These are phyloP conservation scores for Cherax destructor DNA, from an alignment of 1,140 invertebrate genomes.

Conservation along the genomic window DNA sequence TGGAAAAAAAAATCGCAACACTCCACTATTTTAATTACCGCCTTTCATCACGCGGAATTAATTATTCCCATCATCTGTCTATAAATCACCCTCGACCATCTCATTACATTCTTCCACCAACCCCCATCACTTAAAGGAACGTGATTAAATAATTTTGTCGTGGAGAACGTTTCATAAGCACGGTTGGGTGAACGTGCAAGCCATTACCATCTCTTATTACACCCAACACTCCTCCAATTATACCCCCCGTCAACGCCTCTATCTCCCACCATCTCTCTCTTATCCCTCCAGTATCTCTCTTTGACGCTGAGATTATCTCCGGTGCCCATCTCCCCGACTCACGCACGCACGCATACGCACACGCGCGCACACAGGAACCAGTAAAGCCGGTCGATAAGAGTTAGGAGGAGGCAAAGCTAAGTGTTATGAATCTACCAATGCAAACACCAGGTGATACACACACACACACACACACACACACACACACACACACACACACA, in stretches of 20 bases:
- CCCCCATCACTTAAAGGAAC: constrained; percentile 10
- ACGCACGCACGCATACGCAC: too few species aligned
- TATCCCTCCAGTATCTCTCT: neutral
- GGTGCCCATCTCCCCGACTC: too few species aligned
- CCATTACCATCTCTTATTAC: constrained; percentile 15
- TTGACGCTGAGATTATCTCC: too few species aligned
- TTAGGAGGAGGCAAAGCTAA: too few species aligned
- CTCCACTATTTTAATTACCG: constrained; percentile 1
- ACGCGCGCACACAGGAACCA: too few species aligned
- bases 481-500: too few species aligned
- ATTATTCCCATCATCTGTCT: constrained; percentile 4
- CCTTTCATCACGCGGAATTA: constrained; percentile 1
- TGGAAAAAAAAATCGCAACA: neutral
- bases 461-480: too few species aligned
- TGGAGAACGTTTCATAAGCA: neutral
- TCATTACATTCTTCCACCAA: constrained; percentile 14
- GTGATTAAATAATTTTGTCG: constrained; percentile 17
- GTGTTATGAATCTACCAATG: too few species aligned
- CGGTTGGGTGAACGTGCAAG: constrained; percentile 8
- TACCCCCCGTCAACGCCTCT: neutral
- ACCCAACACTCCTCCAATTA: constrained; percentile 7
- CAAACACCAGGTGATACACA: too few species aligned
- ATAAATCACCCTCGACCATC: constrained; percentile 10
- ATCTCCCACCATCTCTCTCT: neutral
- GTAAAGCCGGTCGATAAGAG: too few species aligned